Evolutionary conservation across 2,113 vertebrate species (phyloP).

Genomic region (Gallinago jamesoni): DNA sequence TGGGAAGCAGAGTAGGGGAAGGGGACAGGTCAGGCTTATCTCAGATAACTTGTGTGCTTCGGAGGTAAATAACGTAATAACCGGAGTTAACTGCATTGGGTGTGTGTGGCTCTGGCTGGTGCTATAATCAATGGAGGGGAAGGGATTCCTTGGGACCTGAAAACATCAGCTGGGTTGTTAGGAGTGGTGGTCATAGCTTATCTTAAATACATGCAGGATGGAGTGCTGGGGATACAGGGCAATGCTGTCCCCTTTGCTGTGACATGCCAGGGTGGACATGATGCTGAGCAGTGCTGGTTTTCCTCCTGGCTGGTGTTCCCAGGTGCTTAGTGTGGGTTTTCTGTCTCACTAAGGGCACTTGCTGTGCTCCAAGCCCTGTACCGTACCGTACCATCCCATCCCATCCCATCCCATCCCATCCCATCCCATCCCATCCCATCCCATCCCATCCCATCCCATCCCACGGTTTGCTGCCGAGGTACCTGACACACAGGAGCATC

Average conservation of each 20-base stretch:
- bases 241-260: rapidly evolving
- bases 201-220: background rate
- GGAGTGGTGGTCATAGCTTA: background rate
- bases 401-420: no score
- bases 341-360: background rate
- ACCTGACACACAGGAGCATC: background rate
- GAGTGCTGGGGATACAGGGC: background rate
- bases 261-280: rapidly evolving
- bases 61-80: background rate
- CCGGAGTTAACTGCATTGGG: background rate
- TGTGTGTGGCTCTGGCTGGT: background rate
- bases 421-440: no score
- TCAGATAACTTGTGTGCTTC: background rate
- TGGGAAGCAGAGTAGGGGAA: background rate
- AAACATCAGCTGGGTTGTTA: background rate
- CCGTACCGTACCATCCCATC: background rate
- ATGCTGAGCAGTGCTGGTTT: background rate
- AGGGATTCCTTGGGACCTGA: background rate
- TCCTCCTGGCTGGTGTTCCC: background rate
- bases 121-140: background rate
- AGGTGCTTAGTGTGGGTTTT: background rate
- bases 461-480: background rate
- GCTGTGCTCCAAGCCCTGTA: background rate
- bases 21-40: background rate
- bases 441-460: no score